These are phyloP conservation scores for Limnephilus auricula DNA, from an alignment of 2,888 invertebrate genomes.

Conservation along the genomic window DNA sequence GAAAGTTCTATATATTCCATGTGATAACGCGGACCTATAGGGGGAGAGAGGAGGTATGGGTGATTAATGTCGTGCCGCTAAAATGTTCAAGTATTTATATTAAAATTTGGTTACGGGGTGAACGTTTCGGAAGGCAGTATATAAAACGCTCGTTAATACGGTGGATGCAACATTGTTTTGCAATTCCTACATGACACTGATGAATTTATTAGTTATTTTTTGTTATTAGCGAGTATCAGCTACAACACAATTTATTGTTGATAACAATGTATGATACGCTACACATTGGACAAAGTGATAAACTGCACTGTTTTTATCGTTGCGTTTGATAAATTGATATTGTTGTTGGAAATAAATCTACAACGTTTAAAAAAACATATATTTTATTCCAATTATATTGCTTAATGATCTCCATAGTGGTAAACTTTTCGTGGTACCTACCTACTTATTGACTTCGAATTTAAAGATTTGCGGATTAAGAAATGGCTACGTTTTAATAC, in stretches of 20 bases:
- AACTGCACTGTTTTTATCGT: background rate
- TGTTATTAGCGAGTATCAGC: background rate
- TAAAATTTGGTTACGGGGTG: constrained; percentile 60
- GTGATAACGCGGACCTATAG: constrained; percentile 58
- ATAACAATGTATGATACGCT: background rate
- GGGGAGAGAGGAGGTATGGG: constrained; percentile 45
- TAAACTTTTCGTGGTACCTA: background rate
- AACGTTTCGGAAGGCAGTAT: constrained; percentile 48
- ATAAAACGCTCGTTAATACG: constrained; percentile 60
- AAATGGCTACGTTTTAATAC: too few species aligned
- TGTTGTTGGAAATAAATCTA: too few species aligned
- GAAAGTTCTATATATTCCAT: constrained; percentile 61
- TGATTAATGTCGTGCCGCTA: constrained; percentile 64
- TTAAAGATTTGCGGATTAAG: too few species aligned
- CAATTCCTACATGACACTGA: constrained; percentile 35
- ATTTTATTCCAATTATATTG: too few species aligned
- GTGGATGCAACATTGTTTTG: constrained; percentile 50
- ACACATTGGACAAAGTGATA: background rate
- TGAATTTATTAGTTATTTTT: constrained; percentile 41
- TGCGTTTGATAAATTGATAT: background rate
- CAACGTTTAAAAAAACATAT: background rate
- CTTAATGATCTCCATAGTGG: background rate
- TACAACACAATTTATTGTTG: background rate
- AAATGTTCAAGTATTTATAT: constrained; percentile 65
- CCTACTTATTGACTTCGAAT: too few species aligned